Base-by-base conservation (phyloP, 2,113 vertebrate genomes). In the Megaleporinus macrocephalus region DNA sequence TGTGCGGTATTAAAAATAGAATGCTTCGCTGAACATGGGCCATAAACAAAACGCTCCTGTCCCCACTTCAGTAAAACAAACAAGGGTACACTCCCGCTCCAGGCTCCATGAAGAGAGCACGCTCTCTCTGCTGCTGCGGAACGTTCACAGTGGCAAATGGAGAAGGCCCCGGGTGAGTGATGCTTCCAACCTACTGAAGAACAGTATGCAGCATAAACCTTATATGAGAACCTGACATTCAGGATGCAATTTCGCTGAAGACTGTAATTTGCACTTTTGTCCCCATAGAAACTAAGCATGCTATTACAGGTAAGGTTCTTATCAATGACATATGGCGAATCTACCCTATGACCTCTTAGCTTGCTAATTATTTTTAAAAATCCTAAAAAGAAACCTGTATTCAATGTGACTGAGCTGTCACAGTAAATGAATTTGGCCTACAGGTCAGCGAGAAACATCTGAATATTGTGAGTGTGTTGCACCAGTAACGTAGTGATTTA, bases 1-100 rank as follows among this genome's bases (percentile, higher is more conserved):
- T 87, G 83, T 79, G 83, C 57, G 57, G 41, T 80, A 88, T 87
- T 83, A 82, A 77, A 90, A 85, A 83, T 88, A 84, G 82, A 89
- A 76, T 51, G 55, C 72, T 88, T 80, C 33, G 61, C 62, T 53
- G 68, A 82, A 81, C 85, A 85, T 41, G 66, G 80, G 51, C 81
- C 69, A 47, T 80, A 85, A 87, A 83, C 86, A 85, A 87, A 85
- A 72, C 70, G 29, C 65, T 80, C 63, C 76, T 83, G 71, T 83
- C 44, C 36, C 80, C 80, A 74, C 73, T 84, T 86, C 70, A 82
- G 57, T 57, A 84, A 81, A 75, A 80, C 72, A 81, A 75, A 85
- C 33, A 74, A 41, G 82, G 66, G 65, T 81, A 47, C 75, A 84
- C 33, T 82, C 71, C 61, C 74, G 51, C 82, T 80, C 24, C 30